Evolutionary conservation across 2,113 vertebrate genomes (phyloP), one percentile per base, ranked within the genome.

Genomic region (Aphelocoma coerulescens): DNA sequence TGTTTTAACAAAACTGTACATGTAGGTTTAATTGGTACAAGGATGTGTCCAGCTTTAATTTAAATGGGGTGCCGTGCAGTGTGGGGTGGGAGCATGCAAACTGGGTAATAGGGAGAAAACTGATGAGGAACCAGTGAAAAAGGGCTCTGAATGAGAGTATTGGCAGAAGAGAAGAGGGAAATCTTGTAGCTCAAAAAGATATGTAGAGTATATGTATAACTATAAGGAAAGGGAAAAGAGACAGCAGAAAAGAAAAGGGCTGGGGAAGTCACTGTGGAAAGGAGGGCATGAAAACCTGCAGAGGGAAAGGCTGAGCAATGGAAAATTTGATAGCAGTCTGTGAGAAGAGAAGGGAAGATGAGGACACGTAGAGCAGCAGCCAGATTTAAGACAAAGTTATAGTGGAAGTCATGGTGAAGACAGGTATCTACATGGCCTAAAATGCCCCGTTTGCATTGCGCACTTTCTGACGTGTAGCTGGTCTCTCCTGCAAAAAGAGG

Each of bases 401-500:
- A 76, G 22, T 18, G 68, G 49, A 89, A 91, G 39, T 26, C 16
- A 12, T 20, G 13, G 24, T 17, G 27, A 83, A 89, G 39, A 23
- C 23, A 49, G 39, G 26, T 79, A 65, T 76, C 58, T 73, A 16
- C 20, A 57, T 30, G 16, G 51, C 55, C 55, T 77, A 51, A 94
- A 88, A 69, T 33, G 24, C 32, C 32, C 35, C 0, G 0, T 74
- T 88, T 0, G 0, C 66, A n/a, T 8, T 85, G 32, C 18, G 4
- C 21, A 11, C 37, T 88, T 91, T 58, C 33, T 84, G 44, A 51
- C 32, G 35, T 15, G 16, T 55, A 41, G 26, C 20, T 10, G 9
- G 22, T 22, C 33, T 59, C 26, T 73, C 39, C 54, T 73, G 39
- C 14, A 52, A 73, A 80, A 73, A 21, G 8, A 46, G 57, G 78